Evolutionary conservation across 2,113 vertebrate species (phyloP), one percentile per base, ranked within the genome.

Genomic region (Pachypanchax playfairii): DNA sequence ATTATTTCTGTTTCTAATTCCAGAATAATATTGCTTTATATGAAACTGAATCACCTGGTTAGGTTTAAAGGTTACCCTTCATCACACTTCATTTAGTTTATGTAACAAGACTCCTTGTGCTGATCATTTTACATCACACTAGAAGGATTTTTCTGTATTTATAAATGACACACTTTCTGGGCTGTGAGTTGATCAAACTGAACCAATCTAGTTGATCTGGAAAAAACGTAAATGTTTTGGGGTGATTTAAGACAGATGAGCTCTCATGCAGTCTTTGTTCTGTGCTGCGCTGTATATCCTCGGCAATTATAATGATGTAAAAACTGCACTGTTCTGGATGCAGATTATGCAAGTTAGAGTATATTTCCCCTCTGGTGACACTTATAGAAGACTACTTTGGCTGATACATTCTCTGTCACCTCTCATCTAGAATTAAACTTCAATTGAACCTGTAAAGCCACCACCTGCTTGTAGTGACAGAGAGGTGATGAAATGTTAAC

Each of bases 401-500:
- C 56, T 61, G 58, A 68, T 58, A 35, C 18, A 36, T 50, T 44
- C 52, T 73, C 59, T 52, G 28, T 29, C 70, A 63, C 59, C 59
- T 70, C 39, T 58, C 49, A 26, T 39, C 46, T 31, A 10, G 14
- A 70, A 60, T 38, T 11, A 66, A 63, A 41, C 33, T 54, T 64
- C 41, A 42, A 61, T 76, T 67, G 31, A 56, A 72, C 75, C 60
- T 24, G 29, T 42, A 46, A 67, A 14, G 33, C n/a, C 60, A 9
- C 61, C 56, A 73, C 65, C 70, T 77, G 70, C 67, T 54, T 10
- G 46, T 49, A 74, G 48, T 33, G 65, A 62, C 48, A n/a, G 53
- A 57, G 67, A 61, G 24, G 43, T 29, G 44, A 82, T 65, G 60
- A 74, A 73, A 43, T 59, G 73, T 51, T 59, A 74, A 77, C 36